phyloP scores from a whole-genome alignment of 1,140 invertebrate genomes.

The Hirudo medicinalis region DNA sequence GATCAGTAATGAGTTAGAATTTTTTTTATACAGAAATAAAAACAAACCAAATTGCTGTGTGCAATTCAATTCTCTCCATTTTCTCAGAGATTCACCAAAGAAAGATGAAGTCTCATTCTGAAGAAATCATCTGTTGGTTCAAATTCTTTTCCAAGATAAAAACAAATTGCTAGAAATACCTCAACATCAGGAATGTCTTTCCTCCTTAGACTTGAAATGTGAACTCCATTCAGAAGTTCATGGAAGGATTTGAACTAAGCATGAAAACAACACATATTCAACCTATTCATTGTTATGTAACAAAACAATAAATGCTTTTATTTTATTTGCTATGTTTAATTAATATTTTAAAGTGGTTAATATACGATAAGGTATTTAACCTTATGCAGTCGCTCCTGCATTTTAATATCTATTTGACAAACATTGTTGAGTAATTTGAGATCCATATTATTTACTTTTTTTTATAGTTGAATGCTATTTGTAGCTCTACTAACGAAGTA shows the following conservation, averaged over 20 bases:
- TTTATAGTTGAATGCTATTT: too few relatives aligned
- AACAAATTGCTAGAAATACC: neutral
- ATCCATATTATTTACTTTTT: too few relatives aligned
- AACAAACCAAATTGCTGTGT: conserved; percentile 58
- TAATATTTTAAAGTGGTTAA: too few relatives aligned
- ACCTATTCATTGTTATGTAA: too few relatives aligned
- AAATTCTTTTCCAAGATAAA: neutral
- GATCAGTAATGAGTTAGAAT: neutral
- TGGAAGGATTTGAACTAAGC: neutral
- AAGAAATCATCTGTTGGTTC: neutral
- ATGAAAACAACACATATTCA: neutral
- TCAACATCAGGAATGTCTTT: neutral
- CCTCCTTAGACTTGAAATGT: neutral
- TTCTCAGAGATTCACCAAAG: conserved; percentile 64
- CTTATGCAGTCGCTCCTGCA: too few relatives aligned
- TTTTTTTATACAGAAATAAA: conserved; percentile 9
- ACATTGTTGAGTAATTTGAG: too few relatives aligned
- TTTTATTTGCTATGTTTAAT: too few relatives aligned
- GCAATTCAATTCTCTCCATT: conserved; percentile 72
- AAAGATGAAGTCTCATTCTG: conserved; percentile 54
- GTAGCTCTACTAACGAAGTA: too few relatives aligned
- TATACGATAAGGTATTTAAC: too few relatives aligned
- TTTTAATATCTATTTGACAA: too few relatives aligned
- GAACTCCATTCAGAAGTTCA: conserved; percentile 3
- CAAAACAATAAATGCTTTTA: too few relatives aligned